phyloP scores from a whole-genome alignment of 2,888 invertebrate species.

The Hylaea fasciaria region DNA sequence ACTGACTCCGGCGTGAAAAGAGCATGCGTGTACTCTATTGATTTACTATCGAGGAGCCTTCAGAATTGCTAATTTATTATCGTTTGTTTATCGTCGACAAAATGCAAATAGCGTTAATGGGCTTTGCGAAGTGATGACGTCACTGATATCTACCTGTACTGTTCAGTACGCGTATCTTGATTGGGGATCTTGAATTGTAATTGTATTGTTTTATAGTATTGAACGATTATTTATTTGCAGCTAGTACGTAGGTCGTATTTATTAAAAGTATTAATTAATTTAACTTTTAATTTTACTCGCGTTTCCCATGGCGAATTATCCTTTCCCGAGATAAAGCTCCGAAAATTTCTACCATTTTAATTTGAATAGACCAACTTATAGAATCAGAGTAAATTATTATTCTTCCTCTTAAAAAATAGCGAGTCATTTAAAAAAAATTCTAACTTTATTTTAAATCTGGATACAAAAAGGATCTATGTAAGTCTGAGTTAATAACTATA shows the following conservation, averaged over 20 bases:
- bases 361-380: too few relatives aligned
- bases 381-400: too few relatives aligned
- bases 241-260: not conserved
- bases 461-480: too few relatives aligned
- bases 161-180: slow-evolving; percentile 18
- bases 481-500: too few relatives aligned
- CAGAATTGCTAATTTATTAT: slow-evolving; percentile 58
- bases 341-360: too few relatives aligned
- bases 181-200: slow-evolving; percentile 14
- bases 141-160: slow-evolving; percentile 9
- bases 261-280: too few relatives aligned
- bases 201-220: not conserved
- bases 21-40: slow-evolving; percentile 55
- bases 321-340: too few relatives aligned
- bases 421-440: too few relatives aligned
- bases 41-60: slow-evolving; percentile 56
- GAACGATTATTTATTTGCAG: not conserved
- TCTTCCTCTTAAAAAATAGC: too few relatives aligned
- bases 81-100: slow-evolving; percentile 51
- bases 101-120: slow-evolving; percentile 39
- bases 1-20: slow-evolving; percentile 47
- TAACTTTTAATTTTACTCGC: too few relatives aligned
- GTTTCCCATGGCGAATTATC: too few relatives aligned
- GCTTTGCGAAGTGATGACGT: slow-evolving; percentile 17
- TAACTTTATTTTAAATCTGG: too few relatives aligned